phyloP scores from a whole-genome alignment of 2,113 vertebrate genomes.

The Peucedramus taeniatus region DNA sequence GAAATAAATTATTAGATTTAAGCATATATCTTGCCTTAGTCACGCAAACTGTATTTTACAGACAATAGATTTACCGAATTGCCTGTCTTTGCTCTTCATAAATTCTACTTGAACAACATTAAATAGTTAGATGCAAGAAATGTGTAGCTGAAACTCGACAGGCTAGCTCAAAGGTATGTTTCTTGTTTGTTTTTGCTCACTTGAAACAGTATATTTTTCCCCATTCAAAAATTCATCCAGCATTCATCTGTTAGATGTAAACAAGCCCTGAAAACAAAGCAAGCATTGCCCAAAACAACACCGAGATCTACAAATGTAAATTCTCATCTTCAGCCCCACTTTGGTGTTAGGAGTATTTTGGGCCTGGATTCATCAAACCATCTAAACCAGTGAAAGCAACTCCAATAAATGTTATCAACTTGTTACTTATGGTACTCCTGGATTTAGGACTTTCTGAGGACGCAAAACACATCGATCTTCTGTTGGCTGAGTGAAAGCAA shows the following conservation, averaged over 20 bases:
- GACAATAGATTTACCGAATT: neutral
- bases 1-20: neutral
- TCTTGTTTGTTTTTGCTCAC: neutral
- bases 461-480: neutral
- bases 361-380: neutral
- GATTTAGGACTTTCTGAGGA: neutral
- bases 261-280: neutral
- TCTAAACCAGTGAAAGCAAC: neutral
- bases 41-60: neutral
- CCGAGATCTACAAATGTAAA: neutral
- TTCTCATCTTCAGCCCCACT: neutral
- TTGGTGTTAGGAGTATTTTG: neutral
- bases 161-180: neutral
- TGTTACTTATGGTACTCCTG: neutral
- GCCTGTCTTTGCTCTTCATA: neutral
- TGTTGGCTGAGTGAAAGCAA: neutral
- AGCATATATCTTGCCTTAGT: neutral
- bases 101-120: neutral
- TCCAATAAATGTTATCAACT: neutral
- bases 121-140: neutral
- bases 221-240: neutral
- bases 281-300: neutral
- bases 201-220: neutral
- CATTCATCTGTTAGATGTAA: neutral
- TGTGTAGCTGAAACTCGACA: neutral